phyloP scores from a whole-genome alignment of 2,888 invertebrate genomes.

The Drosophila subquinaria region DNA sequence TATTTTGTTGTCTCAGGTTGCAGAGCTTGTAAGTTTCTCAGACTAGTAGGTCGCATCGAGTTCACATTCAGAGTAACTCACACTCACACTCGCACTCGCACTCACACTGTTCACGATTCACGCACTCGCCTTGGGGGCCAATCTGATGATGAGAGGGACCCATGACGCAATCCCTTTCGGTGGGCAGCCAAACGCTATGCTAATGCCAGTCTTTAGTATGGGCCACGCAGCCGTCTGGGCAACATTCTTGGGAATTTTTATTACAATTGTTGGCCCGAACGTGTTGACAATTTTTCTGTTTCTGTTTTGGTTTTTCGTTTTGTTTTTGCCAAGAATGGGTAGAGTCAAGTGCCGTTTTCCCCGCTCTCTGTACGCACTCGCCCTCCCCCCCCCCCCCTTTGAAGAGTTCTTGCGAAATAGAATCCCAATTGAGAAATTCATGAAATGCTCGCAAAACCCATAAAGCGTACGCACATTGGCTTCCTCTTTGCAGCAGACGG shows the following conservation, averaged over 20 bases:
- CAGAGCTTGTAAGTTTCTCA: slow-evolving; percentile 14
- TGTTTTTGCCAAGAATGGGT: slow-evolving; percentile 18
- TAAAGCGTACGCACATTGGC: slow-evolving; percentile 58
- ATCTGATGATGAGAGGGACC: slow-evolving; percentile 15
- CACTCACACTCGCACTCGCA: slow-evolving; percentile 6
- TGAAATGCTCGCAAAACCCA: slow-evolving; percentile 55
- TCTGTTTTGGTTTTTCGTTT: not conserved
- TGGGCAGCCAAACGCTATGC: slow-evolving; percentile 50
- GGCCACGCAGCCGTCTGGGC: slow-evolving; percentile 50
- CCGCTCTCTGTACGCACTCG: not conserved
- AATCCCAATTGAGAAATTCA: slow-evolving; percentile 54
- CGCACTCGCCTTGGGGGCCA: slow-evolving; percentile 16
- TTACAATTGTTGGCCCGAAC: slow-evolving; percentile 53
- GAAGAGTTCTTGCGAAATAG: slow-evolving; percentile 62
- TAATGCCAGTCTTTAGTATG: slow-evolving; percentile 71
- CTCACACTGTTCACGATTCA: slow-evolving; percentile 7
- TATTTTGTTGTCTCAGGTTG: not conserved
- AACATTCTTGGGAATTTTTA: slow-evolving; percentile 69
- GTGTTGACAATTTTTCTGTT: slow-evolving; percentile 50
- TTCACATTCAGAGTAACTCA: slow-evolving; percentile 13
- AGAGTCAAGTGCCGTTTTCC: slow-evolving; percentile 30
- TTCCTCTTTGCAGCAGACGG: not conserved
- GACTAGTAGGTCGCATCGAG: slow-evolving; percentile 12
- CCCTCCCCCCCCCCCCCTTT: not conserved
- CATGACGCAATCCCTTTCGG: slow-evolving; percentile 57